Base-by-base conservation (phyloP, 2,113 vertebrate species). In the Dipodomys merriami region DNA sequence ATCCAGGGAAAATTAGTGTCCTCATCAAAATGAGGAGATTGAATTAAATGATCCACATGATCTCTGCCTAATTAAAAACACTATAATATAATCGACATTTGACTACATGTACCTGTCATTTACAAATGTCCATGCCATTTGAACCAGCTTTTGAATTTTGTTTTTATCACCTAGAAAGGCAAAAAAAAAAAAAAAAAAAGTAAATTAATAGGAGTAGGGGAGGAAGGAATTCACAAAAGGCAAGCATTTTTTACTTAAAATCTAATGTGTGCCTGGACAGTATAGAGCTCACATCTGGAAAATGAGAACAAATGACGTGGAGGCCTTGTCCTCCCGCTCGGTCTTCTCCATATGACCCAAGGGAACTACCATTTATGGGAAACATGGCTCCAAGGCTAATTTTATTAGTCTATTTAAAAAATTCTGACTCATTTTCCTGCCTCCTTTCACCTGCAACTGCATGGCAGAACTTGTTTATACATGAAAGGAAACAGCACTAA, bases 81-180 rank as follows among this genome's bases (percentile, higher is more conserved):
- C 23, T 29, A 2, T 0, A 62, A 39, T 86, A 44, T 76, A 71
- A 68, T 16, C 77, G 67, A 57, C 39, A 82, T 13, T 53, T 74
- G 60, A 83, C 87, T n/a, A 87, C 0, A 8, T 0, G 4, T 95
- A 97, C 96, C 99, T 99, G 98, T 99, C 99, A 91, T 99, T 99
- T 88, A 99, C 99, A 98, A 99, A 99, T 0, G 99, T 99, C 99
- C 99, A 99, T 0, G 99, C 99, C 99, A 99, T 99, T 92, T 99
- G 99, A 94, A 99, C 98, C 95, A 99, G 97, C 95, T 99, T 99
- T 93, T 99, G 99, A 87, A 99, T 99, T 98, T 99, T 99, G 96
- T 99, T 99, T 98, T 99, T 99, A 93, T 99, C 99, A 77, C 99
- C 99, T 99, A 86, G 73, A 93, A 93, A 83, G 27, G 33, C 4